Percentiles rank a stretch among this genome's conserved stretches.
phyloP scores from a whole-genome alignment of 2,888 invertebrate species.

The Branchellion lobata region DNA sequence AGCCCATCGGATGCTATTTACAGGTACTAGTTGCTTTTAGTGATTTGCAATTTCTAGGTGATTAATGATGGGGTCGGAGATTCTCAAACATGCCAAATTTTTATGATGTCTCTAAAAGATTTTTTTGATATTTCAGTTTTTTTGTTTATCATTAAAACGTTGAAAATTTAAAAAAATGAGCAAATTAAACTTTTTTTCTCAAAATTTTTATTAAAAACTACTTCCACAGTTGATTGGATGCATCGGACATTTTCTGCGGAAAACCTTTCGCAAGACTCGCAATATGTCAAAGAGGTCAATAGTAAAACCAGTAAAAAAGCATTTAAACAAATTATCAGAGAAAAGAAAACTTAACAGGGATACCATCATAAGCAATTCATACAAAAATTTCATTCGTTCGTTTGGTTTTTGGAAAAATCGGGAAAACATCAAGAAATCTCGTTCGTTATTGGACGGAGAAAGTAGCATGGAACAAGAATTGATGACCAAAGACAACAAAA shows the following conservation, averaged over 20 bases:
- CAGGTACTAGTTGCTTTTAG: too few species aligned
- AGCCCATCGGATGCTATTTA: conserved; percentile 88
- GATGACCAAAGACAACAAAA: background rate
- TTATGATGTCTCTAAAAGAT: background rate
- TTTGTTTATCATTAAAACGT: conserved; percentile 2
- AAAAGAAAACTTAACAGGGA: background rate
- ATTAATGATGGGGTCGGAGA: background rate
- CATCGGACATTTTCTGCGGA: conserved; percentile 34
- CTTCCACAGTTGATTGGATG: conserved; percentile 39
- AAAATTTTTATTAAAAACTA: too few species aligned
- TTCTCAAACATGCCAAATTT: background rate
- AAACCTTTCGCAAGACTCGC: conserved; percentile 35
- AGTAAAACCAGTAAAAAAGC: conserved; percentile 25
- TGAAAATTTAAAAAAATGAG: background rate
- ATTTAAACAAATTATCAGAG: background rate
- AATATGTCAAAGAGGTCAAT: conserved; percentile 24
- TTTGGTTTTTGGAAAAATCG: background rate
- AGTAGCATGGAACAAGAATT: background rate
- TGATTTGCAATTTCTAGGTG: background rate
- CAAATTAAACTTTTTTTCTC: background rate
- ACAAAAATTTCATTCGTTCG: background rate
- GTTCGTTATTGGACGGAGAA: background rate
- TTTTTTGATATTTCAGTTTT: background rate
- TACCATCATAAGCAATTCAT: background rate
- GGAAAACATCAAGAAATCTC: background rate